Percentiles rank a stretch among this genome's conserved stretches.
Evolutionary conservation across 2,888 invertebrate species (phyloP).

Genomic region (Cataglyphis altisquamis): DNA sequence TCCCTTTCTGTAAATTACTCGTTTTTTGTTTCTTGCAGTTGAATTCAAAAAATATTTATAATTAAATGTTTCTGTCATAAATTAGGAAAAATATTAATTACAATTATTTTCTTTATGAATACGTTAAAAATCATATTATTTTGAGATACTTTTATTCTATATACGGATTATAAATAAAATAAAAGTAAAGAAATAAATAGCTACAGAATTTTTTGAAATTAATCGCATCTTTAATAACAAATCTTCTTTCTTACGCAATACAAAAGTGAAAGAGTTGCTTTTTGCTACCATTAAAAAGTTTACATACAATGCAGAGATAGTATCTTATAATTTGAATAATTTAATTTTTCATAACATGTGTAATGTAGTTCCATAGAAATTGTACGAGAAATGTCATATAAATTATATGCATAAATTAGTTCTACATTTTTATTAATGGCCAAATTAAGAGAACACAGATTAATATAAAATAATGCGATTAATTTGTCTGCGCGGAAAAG

Average conservation of each 20-base stretch:
- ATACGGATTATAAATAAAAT: too few relatives aligned
- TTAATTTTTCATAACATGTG: background rate
- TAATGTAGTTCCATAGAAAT: background rate
- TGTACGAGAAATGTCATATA: background rate
- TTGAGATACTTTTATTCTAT: too few relatives aligned
- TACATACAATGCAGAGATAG: background rate
- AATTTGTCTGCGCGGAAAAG: background rate
- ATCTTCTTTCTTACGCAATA: background rate
- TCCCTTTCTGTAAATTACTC: too few relatives aligned
- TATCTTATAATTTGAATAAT: background rate
- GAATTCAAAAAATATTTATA: too few relatives aligned
- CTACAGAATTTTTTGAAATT: background rate
- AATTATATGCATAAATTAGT: background rate
- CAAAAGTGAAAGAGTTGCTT: background rate
- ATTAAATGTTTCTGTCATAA: too few relatives aligned
- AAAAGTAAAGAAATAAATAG: too few relatives aligned
- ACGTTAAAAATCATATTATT: too few relatives aligned
- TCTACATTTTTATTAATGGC: background rate
- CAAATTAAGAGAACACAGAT: background rate
- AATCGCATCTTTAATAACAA: background rate
- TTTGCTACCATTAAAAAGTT: background rate
- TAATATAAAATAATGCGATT: background rate
- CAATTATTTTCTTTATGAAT: too few relatives aligned
- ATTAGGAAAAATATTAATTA: too few relatives aligned
- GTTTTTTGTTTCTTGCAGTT: too few relatives aligned